Evolutionary conservation across 2,113 vertebrate species (phyloP).

Genomic region (Indicator indicator): DNA sequence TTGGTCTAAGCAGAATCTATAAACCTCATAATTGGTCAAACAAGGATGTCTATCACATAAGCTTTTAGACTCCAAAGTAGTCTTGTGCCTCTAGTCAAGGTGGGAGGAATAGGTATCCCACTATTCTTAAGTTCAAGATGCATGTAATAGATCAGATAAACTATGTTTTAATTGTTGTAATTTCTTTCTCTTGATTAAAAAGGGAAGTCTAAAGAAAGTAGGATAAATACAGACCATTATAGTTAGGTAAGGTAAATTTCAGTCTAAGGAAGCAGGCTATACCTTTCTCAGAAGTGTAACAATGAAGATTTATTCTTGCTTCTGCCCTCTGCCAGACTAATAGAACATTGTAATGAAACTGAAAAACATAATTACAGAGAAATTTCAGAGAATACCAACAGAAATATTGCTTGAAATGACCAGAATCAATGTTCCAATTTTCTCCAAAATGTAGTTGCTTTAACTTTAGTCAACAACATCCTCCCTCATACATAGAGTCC

Average conservation of each 20-base stretch:
- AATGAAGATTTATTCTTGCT: not conserved
- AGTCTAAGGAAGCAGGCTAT: not conserved
- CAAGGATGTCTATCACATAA: not conserved
- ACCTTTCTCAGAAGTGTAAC: not conserved
- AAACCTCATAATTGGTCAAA: not conserved
- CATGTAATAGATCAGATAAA: not conserved
- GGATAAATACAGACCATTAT: not conserved
- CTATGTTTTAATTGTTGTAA: not conserved
- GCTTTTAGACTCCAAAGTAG: not conserved
- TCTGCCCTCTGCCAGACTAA: not conserved
- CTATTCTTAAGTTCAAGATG: not conserved
- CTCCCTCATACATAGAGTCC: not conserved
- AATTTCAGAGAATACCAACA: not conserved
- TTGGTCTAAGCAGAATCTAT: not conserved
- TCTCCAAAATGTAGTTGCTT: not conserved
- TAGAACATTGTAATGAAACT: not conserved
- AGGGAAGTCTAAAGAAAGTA: not conserved
- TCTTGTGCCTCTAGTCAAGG: not conserved
- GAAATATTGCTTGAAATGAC: not conserved
- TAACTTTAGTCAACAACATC: not conserved
- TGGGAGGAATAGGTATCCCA: not conserved
- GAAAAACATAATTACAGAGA: not conserved
- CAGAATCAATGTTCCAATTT: not conserved
- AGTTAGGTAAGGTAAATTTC: not conserved
- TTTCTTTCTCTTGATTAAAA: not conserved